Conservation (phyloP, 2,113 vertebrate species). For the Dryoscopus gambensis region DNA sequence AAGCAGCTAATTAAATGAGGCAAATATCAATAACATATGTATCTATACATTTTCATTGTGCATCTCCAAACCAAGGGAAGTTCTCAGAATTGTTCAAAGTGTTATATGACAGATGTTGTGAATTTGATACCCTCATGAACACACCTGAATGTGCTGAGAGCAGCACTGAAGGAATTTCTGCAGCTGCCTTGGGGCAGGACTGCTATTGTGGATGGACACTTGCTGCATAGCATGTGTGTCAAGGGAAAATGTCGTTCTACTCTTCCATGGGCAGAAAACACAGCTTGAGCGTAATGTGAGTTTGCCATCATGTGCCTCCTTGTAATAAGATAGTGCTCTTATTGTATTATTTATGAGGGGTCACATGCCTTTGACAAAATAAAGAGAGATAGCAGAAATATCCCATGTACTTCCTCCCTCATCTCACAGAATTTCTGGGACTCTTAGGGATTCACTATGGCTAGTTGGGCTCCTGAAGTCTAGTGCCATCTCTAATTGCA, state of each 20-base stretch:
- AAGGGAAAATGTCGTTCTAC: background rate
- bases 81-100: background rate
- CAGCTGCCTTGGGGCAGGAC: rapidly evolving
- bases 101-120: background rate
- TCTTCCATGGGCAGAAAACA: background rate
- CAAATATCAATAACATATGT: background rate
- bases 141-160: background rate
- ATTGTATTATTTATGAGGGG: background rate
- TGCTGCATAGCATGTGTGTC: rapidly evolving
- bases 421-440: background rate
- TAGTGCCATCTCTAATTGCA: background rate
- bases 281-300: background rate
- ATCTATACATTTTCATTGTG: background rate
- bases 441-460: background rate
- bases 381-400: background rate
- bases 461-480: background rate
- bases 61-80: background rate
- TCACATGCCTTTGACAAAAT: background rate
- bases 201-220: rapidly evolving
- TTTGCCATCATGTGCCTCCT: background rate
- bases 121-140: background rate
- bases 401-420: background rate
- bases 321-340: background rate
- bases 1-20: background rate
- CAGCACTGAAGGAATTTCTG: background rate